These are phyloP conservation scores for Chrysochloris asiatica DNA, from an alignment of 2,113 vertebrate species.

Conservation along the genomic window DNA sequence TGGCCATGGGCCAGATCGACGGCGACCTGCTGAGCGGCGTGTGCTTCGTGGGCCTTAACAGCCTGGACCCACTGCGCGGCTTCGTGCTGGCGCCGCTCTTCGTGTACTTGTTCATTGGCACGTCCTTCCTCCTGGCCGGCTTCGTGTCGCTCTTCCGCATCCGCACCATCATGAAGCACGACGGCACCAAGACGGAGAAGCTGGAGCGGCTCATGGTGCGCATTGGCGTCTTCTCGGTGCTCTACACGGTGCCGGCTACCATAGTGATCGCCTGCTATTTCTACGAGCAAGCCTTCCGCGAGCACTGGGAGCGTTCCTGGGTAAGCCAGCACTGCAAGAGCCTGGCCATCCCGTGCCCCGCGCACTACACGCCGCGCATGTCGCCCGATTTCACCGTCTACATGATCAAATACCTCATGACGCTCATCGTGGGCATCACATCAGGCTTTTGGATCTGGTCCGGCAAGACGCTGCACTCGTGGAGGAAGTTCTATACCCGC, in stretches of 20 bases:
- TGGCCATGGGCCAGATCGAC: constrained; percentile 97
- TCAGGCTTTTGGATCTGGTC: constrained; percentile 99
- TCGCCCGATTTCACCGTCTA: constrained; percentile 98
- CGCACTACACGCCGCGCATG: constrained; percentile 91
- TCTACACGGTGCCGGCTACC: constrained; percentile 97
- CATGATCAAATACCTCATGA: constrained; percentile 99
- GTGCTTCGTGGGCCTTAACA: constrained; percentile 96
- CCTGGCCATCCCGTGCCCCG: constrained; percentile 95
- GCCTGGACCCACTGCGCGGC: constrained; percentile 93
- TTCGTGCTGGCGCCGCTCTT: constrained; percentile 97
- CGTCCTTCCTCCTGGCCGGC: constrained; percentile 96
- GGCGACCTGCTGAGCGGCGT: constrained; percentile 96
- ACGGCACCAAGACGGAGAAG: constrained; percentile 98
- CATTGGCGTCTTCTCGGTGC: constrained; percentile 97
- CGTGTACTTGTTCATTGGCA: constrained; percentile 97
- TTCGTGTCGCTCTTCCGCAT: constrained; percentile 98
- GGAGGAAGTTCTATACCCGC: constrained; percentile 96
- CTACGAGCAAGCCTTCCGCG: constrained; percentile 98
- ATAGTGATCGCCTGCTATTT: constrained; percentile 99
- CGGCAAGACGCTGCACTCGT: constrained; percentile 98
- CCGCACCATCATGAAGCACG: constrained; percentile 99
- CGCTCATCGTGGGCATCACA: constrained; percentile 98
- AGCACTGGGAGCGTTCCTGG: constrained; percentile 97
- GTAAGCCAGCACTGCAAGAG: constrained; percentile 95
- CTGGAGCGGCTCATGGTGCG: constrained; percentile 97